phyloP scores from a whole-genome alignment of 2,797 vertebrate genomes.

The Apodemus agrarius region DNA sequence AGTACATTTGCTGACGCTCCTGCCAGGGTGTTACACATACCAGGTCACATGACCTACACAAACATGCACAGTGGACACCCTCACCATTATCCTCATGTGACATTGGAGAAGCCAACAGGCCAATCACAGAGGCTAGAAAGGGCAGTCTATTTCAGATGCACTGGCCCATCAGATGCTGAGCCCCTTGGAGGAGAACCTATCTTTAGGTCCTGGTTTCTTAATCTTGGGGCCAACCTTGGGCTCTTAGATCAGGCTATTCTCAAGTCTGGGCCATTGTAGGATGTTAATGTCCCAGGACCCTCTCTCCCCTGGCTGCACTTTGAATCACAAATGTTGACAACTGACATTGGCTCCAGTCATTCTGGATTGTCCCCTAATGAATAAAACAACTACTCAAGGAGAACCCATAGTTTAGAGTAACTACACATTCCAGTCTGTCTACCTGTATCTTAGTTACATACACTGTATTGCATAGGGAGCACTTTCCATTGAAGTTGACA shows the following conservation, averaged over 20 bases:
- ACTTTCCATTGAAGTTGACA: not conserved
- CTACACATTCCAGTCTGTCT: not conserved
- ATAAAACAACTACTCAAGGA: not conserved
- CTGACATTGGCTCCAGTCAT: not conserved
- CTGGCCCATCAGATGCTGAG: not conserved
- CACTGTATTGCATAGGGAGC: not conserved
- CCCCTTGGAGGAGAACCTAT: not conserved
- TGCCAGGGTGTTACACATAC: not conserved
- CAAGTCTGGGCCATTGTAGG: not conserved
- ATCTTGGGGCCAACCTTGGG: not conserved
- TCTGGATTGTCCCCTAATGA: not conserved
- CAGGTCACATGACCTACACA: not conserved
- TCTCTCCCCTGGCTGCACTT: not conserved
- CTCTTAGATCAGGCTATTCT: not conserved
- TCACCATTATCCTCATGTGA: too few species aligned
- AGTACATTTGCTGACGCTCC: not conserved
- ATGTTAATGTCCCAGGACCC: not conserved
- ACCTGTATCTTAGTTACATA: not conserved
- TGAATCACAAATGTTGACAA: not conserved
- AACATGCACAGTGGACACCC: fast-evolving
- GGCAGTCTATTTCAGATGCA: not conserved
- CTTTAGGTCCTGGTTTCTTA: not conserved
- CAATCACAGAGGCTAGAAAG: not conserved
- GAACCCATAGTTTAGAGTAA: not conserved
- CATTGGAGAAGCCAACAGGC: not conserved